phyloP scores from a whole-genome alignment of 2,797 vertebrate genomes.

The Neosilurus mollespiculum region DNA sequence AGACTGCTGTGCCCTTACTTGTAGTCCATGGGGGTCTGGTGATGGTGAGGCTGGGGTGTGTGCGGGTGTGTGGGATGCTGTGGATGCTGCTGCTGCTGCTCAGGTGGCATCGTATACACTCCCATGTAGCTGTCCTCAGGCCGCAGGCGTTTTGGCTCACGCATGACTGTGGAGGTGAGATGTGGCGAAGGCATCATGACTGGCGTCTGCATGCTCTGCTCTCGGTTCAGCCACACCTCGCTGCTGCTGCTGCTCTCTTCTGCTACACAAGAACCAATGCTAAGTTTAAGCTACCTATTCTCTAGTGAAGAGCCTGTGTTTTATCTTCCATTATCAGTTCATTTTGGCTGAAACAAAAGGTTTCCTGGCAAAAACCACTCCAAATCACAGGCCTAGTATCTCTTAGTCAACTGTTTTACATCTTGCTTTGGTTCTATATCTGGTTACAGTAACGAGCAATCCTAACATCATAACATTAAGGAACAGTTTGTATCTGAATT shows the following conservation, averaged over 20 bases:
- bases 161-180: constrained; percentile 96
- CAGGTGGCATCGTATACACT: constrained; percentile 92
- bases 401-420: no score
- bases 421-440: no score
- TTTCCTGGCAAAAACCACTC: no score
- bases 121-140: constrained; percentile 95
- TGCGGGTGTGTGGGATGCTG: constrained; percentile 71
- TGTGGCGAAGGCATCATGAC: constrained; percentile 97
- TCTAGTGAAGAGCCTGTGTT: no score
- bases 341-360: no score
- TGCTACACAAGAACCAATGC: constrained; percentile 50
- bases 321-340: no score
- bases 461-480: no score
- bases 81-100: constrained; percentile 74
- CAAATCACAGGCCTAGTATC: no score
- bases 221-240: constrained; percentile 89
- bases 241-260: constrained; percentile 91
- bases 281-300: no score
- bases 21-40: constrained; percentile 94
- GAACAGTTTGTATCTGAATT: neutral
- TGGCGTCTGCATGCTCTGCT: constrained; percentile 92
- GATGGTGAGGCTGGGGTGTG: constrained; percentile 74
- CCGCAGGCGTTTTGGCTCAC: constrained; percentile 90
- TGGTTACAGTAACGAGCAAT: neutral
- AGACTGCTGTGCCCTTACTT: constrained; percentile 77